phyloP scores from a whole-genome alignment of 2,797 vertebrate species.

The Helicolenus hilgendorfi region DNA sequence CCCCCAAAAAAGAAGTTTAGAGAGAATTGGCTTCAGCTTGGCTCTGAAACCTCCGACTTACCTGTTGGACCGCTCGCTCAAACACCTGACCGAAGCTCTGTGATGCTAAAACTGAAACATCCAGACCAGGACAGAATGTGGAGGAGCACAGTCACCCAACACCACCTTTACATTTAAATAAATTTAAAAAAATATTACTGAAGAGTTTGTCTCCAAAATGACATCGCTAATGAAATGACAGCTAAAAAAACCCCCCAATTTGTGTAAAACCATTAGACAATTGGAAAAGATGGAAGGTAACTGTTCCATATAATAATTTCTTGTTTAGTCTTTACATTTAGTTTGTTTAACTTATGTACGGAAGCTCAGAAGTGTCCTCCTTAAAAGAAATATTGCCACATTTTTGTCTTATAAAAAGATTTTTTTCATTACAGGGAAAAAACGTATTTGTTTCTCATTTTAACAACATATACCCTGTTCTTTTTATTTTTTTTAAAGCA shows the following conservation, averaged over 20 bases:
- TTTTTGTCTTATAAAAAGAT: background rate
- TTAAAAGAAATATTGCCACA: background rate
- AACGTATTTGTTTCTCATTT: background rate
- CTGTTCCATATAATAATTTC: no score
- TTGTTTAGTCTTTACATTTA: background rate
- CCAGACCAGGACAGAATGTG: background rate
- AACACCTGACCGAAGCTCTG: slow-evolving; percentile 3
- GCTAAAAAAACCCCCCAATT: no score
- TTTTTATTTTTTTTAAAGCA: no score
- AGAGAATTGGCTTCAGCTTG: background rate
- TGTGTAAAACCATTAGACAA: no score
- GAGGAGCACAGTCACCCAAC: background rate
- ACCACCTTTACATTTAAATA: background rate
- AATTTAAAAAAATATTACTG: background rate
- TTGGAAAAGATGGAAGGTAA: background rate
- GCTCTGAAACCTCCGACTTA: slow-evolving; percentile 22
- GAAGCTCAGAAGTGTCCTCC: background rate
- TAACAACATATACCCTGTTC: no score
- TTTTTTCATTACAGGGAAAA: background rate
- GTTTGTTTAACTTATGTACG: background rate
- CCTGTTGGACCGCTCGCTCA: slow-evolving; percentile 17
- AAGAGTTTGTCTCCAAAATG: slow-evolving; percentile 24
- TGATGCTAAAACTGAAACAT: background rate
- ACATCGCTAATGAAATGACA: background rate
- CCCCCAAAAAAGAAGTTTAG: background rate